Evolutionary conservation across 2,888 invertebrate genomes (phyloP).

Genomic region (Phrixothrix hirtus): DNA sequence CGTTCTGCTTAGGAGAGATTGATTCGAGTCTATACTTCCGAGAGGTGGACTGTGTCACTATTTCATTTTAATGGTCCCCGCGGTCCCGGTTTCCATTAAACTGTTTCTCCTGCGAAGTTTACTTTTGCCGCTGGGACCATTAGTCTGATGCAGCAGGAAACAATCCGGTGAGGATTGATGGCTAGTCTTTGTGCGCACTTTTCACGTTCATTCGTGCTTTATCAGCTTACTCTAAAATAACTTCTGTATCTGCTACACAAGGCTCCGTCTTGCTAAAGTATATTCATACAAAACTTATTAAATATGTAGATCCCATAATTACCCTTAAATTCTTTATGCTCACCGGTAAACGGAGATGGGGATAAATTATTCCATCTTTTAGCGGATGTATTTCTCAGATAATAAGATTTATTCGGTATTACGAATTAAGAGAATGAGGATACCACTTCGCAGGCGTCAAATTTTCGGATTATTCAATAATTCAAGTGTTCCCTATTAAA

Average conservation of each 20-base stretch:
- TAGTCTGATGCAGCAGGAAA: slow-evolving; percentile 58
- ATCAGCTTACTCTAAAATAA: slow-evolving; percentile 7
- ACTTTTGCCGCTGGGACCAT: slow-evolving; percentile 58
- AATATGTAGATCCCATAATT: slow-evolving; percentile 23
- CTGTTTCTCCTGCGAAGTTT: slow-evolving; percentile 59
- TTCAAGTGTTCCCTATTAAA: too few relatives aligned
- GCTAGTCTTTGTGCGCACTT: slow-evolving; percentile 48
- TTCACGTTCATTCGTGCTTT: slow-evolving; percentile 40
- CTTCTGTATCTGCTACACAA: too few relatives aligned
- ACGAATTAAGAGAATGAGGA: slow-evolving; percentile 1
- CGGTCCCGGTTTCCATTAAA: slow-evolving; percentile 63
- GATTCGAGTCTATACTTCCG: slow-evolving; percentile 48
- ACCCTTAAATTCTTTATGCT: slow-evolving; percentile 23
- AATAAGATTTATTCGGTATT: slow-evolving; percentile 14
- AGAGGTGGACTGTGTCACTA: slow-evolving; percentile 50
- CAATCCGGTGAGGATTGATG: slow-evolving; percentile 59
- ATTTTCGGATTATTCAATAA: too few relatives aligned
- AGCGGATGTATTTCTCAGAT: slow-evolving; percentile 7
- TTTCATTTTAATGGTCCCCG: slow-evolving; percentile 64
- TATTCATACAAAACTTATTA: slow-evolving; percentile 11
- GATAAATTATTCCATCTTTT: slow-evolving; percentile 9
- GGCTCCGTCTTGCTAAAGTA: slow-evolving; percentile 1
- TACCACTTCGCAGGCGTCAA: neutral
- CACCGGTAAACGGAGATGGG: slow-evolving; percentile 10
- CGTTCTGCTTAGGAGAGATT: slow-evolving; percentile 53